Evolutionary conservation across 2,797 vertebrate genomes (phyloP).

Genomic region (Carduelis carduelis): DNA sequence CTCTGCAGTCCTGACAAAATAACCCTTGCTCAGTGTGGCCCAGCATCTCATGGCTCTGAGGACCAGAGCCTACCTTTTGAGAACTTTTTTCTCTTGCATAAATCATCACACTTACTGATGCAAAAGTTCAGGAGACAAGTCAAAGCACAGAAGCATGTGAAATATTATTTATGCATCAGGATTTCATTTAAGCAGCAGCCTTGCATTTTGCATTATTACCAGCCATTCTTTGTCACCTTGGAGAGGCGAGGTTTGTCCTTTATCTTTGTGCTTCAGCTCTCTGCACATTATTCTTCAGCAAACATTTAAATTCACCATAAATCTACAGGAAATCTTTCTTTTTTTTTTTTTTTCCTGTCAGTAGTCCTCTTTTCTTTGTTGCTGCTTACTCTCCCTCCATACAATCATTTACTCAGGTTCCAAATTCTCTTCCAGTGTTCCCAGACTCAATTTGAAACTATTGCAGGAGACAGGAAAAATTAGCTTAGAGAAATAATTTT

Average conservation of each 20-base stretch:
- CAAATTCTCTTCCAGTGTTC: background rate
- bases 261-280: slow-evolving; percentile 6
- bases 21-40: background rate
- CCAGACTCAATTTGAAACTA: background rate
- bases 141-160: background rate
- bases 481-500: background rate
- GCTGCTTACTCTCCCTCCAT: background rate
- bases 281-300: background rate
- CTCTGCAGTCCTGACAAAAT: background rate
- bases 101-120: background rate
- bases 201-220: background rate
- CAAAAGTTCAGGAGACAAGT: background rate
- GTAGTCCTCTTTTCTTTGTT: background rate
- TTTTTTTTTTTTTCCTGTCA: background rate
- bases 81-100: background rate
- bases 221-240: background rate
- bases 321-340: background rate
- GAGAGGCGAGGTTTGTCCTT: background rate
- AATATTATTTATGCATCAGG: background rate
- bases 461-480: background rate
- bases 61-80: background rate
- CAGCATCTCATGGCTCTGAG: background rate
- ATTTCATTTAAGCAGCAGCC: background rate
- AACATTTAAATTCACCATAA: slow-evolving; percentile 38
- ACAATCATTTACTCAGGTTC: background rate